Conservation (phyloP, 2,888 invertebrate genomes). For the Macrophya annulata region DNA sequence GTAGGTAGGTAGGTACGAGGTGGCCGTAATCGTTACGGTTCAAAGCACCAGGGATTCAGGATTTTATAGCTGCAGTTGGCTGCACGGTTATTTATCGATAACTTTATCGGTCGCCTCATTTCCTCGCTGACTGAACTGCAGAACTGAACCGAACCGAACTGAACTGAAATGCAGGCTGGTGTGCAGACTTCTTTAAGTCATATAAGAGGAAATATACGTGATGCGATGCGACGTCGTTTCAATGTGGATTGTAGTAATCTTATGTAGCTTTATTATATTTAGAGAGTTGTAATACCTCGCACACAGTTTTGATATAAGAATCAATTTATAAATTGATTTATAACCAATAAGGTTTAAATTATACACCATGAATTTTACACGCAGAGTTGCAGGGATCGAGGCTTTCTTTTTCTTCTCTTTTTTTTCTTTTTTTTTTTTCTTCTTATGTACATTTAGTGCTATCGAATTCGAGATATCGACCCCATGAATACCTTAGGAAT, state of each 20-base stretch:
- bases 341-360: neutral
- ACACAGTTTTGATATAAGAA: neutral
- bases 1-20: slow-evolving; percentile 1
- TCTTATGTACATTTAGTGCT: neutral
- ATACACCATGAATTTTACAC: neutral
- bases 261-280: neutral
- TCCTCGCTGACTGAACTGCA: slow-evolving; percentile 53
- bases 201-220: neutral
- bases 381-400: neutral
- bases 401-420: neutral
- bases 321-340: neutral
- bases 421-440: too few relatives aligned
- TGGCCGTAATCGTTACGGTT: slow-evolving; percentile 59
- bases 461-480: slow-evolving; percentile 12
- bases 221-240: neutral
- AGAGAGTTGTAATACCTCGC: neutral
- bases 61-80: slow-evolving; percentile 59
- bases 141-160: slow-evolving; percentile 30
- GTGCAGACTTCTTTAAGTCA: slow-evolving; percentile 9
- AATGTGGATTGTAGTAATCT: neutral
- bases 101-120: slow-evolving; percentile 52
- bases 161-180: slow-evolving; percentile 24
- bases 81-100: slow-evolving; percentile 61
- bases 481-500: slow-evolving; percentile 1
- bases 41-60: slow-evolving; percentile 57